Base-by-base conservation (phyloP, 2,113 vertebrate genomes). In the Sylvilagus bachmani region DNA sequence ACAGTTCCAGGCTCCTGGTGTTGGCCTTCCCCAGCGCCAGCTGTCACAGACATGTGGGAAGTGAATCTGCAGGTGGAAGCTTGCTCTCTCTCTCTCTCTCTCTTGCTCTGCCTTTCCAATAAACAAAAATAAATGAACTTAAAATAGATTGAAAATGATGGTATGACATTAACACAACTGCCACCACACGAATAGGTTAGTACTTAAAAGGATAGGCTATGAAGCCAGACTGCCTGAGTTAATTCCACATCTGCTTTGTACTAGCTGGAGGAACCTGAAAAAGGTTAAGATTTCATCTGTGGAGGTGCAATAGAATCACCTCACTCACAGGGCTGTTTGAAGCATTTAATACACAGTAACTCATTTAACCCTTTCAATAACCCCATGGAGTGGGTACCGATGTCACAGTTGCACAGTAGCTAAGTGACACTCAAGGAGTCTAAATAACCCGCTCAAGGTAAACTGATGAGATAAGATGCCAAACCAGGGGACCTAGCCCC, bases 321-420 rank as follows among this genome's bases (percentile, higher is more conserved):
- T 84, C 67, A 93, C 2, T 69, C 29, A 77, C 29, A 93, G 17
- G 7, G 24, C 31, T 88, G 62, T 25, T 58, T 61, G 58, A 58
- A 82, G 51, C 64, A 91, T 62, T 74, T 89, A 36, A 82, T 21
- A 44, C n/a, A 83, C 44, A 90, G 22, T 69, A 85, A 86, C 31
- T 81, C 36, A 81, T 27, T 91, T 38, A 82, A 80, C 82, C 6
- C 19, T n/a, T 29, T 29, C n/a, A 64, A 2, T 44, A 67, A 44
- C 6, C 16, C n/a, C 11, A 31, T 2, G 3, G 10, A 27, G n/a
- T 8, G 29, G 16, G 16, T n/a, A 87, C 6, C 67, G 11, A 49
- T 55, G 81, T 6, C 10, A n/a, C 17, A 36, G 33, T 82, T 86
- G 64, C 61, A 80, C 33, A 84, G 31, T 77, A 71, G 62, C 9